Conservation (phyloP, 2,888 invertebrate species). For the Drosophila tanythrix region DNA sequence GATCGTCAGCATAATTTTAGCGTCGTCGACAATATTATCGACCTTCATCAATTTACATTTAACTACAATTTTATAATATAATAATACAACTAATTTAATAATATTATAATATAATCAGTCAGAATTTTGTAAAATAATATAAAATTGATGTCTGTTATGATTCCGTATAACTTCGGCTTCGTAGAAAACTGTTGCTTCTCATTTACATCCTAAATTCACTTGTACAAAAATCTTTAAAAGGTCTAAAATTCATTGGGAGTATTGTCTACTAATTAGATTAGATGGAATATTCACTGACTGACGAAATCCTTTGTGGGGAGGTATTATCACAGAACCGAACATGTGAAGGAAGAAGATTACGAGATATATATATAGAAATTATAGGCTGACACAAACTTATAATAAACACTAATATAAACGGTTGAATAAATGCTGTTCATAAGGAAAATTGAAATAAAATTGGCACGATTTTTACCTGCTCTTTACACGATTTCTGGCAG, state of each 20-base stretch:
- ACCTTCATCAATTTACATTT: no score
- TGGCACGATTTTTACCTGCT: neutral
- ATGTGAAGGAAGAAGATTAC: neutral
- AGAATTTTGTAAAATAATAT: neutral
- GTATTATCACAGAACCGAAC: neutral
- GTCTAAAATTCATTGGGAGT: neutral
- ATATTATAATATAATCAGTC: no score
- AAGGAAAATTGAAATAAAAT: neutral
- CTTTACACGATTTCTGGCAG: constrained; percentile 1
- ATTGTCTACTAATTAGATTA: neutral
- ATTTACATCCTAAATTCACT: neutral
- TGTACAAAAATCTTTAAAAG: neutral
- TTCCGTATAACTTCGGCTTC: neutral
- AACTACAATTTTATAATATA: no score
- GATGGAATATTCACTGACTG: neutral
- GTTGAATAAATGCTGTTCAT: neutral
- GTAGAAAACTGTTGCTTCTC: neutral
- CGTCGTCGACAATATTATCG: no score
- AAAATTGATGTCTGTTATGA: neutral
- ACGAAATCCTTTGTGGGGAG: neutral
- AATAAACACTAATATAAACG: neutral
- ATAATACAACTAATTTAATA: no score
- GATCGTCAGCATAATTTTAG: no score
- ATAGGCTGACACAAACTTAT: neutral
- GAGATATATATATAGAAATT: neutral